Conservation (phyloP, 1,140 invertebrate genomes). For the Tetragnatha versicolor region DNA sequence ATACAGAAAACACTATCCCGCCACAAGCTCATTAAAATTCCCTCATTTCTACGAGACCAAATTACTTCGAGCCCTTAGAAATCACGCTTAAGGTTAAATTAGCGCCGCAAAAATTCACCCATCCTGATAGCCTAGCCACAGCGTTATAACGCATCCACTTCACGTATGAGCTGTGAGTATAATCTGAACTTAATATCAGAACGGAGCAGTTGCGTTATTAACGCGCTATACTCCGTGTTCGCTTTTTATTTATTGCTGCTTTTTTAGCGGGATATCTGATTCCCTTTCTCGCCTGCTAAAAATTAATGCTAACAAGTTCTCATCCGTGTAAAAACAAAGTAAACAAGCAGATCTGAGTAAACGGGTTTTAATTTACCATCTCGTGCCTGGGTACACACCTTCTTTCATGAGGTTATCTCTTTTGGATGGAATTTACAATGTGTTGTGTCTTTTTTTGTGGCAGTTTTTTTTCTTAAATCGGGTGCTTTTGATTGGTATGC, state of each 20-base stretch:
- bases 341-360: constrained; percentile 11
- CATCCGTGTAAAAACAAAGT: constrained; percentile 36
- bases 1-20: neutral
- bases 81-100: constrained; percentile 13
- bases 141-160: constrained; percentile 16
- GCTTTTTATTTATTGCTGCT: neutral
- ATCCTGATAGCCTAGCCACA: neutral
- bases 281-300: neutral
- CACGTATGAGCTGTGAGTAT: constrained; percentile 14
- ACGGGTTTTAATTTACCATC: constrained; percentile 26
- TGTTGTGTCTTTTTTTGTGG: too few relatives aligned
- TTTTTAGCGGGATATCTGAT: constrained; percentile 26
- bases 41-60: neutral
- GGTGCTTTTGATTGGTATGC: too few relatives aligned
- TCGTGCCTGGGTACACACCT: constrained; percentile 5
- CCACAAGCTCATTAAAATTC: neutral
- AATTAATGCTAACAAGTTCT: constrained; percentile 44
- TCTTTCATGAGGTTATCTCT: neutral
- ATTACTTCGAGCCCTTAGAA: too few relatives aligned
- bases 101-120: constrained; percentile 12
- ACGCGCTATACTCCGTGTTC: constrained; percentile 23
- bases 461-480: too few relatives aligned
- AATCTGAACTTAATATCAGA: constrained; percentile 33
- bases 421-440: constrained; percentile 27
- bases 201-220: constrained; percentile 24